Base-by-base conservation (phyloP, 2,888 invertebrate species). In the Agrotis ipsilon region DNA sequence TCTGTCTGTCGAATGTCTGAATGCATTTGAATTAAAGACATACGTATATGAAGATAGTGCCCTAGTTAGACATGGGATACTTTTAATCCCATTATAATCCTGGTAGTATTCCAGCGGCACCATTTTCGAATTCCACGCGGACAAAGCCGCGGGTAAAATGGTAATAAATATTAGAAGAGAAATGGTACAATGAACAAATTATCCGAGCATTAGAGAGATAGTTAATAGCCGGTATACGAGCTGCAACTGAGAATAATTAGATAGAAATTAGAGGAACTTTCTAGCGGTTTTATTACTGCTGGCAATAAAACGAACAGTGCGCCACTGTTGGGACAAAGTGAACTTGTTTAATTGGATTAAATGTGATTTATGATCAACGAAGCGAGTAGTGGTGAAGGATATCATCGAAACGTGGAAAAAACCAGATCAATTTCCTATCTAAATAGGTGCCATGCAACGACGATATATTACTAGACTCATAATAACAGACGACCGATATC, bases 231-330 rank as follows among this genome's bases (percentile, higher is more conserved):
- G 48, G 32, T 60, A 39, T 49, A 32, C 59, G 54, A 62, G 57
- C 57, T 67, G n/a, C 49, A 69, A 71, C 67, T 61, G 52, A 60
- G 59, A 76, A 67, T 67, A 76, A 78, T 81, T 61, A 67, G 66
- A 71, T 76, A 72, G 63, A 58, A 78, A 78, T 71, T 57, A 81
- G 62, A 57, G 45, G 52, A 64, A 76, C 66, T 81, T 60, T 64
- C 45, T 67, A 59, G n/a, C 46, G 49, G 59, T 70, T 81, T 69
- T 80, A 80, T 62, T 68, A 74, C 68, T 45, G 52, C 59, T 43
- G 69, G 57, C 65, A 48, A 54, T 71, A 70, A 80, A 71, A 64
- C 71, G 59, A 71, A 61, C 78, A 63, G 27, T 49, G 52, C 11
- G 55, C 43, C 45, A 11, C 48, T 57, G 51, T 61, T 19, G 18